phyloP scores from a whole-genome alignment of 1,140 invertebrate species.

The Drosophila auraria region DNA sequence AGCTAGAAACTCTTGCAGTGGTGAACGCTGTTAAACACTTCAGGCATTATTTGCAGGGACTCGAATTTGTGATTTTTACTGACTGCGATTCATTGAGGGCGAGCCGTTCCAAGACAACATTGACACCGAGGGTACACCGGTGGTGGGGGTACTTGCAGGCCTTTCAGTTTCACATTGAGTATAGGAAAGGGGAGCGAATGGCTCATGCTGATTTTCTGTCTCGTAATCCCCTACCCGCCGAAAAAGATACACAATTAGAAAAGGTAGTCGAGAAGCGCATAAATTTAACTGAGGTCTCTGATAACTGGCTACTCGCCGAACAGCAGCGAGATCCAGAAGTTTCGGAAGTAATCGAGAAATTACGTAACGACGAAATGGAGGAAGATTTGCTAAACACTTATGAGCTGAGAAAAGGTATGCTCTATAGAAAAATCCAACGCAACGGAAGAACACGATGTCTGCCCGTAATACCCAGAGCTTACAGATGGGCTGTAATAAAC shows the following conservation, averaged over 20 bases:
- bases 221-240: background rate
- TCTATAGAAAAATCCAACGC: background rate
- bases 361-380: no score
- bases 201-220: constrained; percentile 5
- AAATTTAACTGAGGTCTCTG: background rate
- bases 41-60: constrained; percentile 33
- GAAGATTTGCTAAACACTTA: no score
- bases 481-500: constrained; percentile 17
- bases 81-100: constrained; percentile 18
- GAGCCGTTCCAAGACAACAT: constrained; percentile 15
- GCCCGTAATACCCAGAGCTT: constrained; percentile 8
- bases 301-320: no score
- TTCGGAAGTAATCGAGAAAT: no score
- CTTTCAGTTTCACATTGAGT: constrained; percentile 32
- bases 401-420: no score
- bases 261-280: no score
- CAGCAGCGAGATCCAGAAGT: no score
- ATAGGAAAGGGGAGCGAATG: constrained; percentile 24
- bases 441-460: constrained; percentile 9
- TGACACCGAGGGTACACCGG: constrained; percentile 27
- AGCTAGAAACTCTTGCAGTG: constrained; percentile 20
- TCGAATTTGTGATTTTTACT: constrained; percentile 19
- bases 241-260: no score
- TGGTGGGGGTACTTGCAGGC: constrained; percentile 31
- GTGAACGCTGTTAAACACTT: constrained; percentile 24